Evolutionary conservation across 2,113 vertebrate genomes (phyloP).

Genomic region (Leucopternis melanops): DNA sequence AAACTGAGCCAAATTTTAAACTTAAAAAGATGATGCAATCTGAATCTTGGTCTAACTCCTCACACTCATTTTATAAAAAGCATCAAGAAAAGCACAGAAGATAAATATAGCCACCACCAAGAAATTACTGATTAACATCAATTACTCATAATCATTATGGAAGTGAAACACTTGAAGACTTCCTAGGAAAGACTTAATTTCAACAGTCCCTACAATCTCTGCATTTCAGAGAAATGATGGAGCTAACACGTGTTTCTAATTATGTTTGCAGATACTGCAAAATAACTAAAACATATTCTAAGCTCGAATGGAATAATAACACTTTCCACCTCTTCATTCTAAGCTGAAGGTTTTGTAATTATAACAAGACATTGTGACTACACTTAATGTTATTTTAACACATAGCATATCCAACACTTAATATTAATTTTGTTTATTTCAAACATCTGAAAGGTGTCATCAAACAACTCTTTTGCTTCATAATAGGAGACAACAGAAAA

Average conservation of each 20-base stretch:
- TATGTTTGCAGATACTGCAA: conserved; percentile 39
- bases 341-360: background rate
- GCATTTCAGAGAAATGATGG: background rate
- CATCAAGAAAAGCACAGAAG: background rate
- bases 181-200: background rate
- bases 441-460: background rate
- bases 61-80: background rate
- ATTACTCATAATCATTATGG: background rate
- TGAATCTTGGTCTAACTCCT: background rate
- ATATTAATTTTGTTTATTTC: background rate
- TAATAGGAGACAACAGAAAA: background rate
- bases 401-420: background rate
- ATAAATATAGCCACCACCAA: background rate
- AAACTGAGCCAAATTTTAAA: background rate
- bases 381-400: background rate
- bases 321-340: background rate
- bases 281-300: conserved; percentile 43
- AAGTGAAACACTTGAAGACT: background rate
- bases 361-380: background rate
- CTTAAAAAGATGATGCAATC: background rate
- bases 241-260: conserved; percentile 58
- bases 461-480: background rate
- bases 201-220: background rate
- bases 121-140: background rate
- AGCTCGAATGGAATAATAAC: background rate